Evolutionary conservation across 2,113 vertebrate species (phyloP).

Genomic region (Datnioides undecimradiatus): DNA sequence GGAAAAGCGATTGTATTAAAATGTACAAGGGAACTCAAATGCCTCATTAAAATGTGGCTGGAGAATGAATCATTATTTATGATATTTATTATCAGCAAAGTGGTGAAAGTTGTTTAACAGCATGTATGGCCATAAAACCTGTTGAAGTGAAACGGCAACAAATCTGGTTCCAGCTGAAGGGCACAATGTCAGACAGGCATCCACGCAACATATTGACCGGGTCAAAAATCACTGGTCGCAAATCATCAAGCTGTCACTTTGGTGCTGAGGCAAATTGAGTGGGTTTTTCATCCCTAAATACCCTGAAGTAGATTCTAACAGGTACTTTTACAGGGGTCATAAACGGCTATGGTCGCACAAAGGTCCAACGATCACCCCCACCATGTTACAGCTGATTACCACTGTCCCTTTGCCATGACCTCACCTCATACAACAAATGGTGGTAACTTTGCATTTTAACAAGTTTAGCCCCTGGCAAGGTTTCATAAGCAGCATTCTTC

Average conservation of each 20-base stretch:
- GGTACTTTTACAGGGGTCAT: conserved; percentile 48
- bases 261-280: background rate
- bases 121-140: background rate
- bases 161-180: conserved; percentile 8
- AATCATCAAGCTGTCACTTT: conserved; percentile 37
- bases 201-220: conserved; percentile 31
- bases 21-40: conserved; percentile 1
- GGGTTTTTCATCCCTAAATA: conserved; percentile 19
- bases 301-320: conserved; percentile 37
- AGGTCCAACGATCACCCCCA: conserved; percentile 47
- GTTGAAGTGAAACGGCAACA: conserved; percentile 19
- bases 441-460: conserved; percentile 60
- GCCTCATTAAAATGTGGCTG: background rate
- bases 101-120: background rate
- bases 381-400: conserved; percentile 55
- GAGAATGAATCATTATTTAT: background rate
- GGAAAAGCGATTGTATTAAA: background rate
- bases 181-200: conserved; percentile 12
- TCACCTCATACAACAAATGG: conserved; percentile 63
- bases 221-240: conserved; percentile 43
- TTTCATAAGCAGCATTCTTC: conserved; percentile 61
- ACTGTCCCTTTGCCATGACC: conserved; percentile 50
- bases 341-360: conserved; percentile 40
- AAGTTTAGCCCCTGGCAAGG: conserved; percentile 67
- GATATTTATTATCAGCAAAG: background rate